phyloP scores from a whole-genome alignment of 2,797 vertebrate genomes.

The Hippopotamyrus pictus region DNA sequence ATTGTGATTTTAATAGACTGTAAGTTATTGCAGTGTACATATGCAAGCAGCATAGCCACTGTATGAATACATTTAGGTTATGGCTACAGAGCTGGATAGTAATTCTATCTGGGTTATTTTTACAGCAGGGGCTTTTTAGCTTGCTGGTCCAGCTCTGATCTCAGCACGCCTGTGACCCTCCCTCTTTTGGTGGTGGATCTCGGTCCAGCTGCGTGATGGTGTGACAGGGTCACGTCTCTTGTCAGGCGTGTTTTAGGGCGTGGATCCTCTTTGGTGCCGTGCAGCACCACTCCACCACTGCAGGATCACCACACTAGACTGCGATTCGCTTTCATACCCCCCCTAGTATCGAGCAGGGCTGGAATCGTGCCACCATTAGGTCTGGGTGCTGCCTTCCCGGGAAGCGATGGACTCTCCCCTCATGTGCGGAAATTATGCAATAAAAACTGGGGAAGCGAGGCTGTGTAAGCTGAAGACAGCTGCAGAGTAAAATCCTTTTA shows the following conservation, averaged over 20 bases:
- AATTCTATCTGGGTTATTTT: neutral
- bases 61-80: neutral
- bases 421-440: neutral
- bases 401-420: neutral
- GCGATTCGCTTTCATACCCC: neutral
- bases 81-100: neutral
- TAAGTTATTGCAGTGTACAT: neutral
- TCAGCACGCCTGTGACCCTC: neutral
- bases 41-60: neutral
- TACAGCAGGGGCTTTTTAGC: neutral
- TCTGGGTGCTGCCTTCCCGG: neutral
- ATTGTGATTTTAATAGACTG: neutral
- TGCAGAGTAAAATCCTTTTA: conserved; percentile 40
- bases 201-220: neutral
- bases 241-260: neutral
- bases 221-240: neutral
- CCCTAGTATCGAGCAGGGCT: neutral
- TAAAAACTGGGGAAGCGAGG: neutral
- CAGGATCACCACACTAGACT: neutral
- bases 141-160: neutral
- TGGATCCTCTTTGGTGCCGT: neutral
- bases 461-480: conserved; percentile 35
- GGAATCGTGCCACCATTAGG: neutral
- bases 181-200: neutral
- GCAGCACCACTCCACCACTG: neutral